Evolutionary conservation across 2,888 invertebrate species (phyloP), one percentile per base, ranked within the genome.

Genomic region (Synanthedon andrenaeformis): DNA sequence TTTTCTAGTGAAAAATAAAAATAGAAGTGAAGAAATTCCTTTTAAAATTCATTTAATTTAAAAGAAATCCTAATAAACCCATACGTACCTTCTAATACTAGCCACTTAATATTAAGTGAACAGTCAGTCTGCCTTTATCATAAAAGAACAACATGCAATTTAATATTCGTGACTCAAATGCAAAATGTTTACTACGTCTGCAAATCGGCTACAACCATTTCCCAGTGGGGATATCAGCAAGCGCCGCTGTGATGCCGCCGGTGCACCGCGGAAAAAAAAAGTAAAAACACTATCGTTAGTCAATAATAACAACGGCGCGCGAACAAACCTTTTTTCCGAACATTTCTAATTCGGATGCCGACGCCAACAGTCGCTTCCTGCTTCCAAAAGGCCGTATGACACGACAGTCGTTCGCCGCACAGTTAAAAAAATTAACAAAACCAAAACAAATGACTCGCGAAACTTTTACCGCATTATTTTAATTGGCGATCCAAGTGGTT

Each of bases 201-300:
- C 61, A 56, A 54, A 61, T 61, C 63, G 60, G 64, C 66, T 67
- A 62, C 72, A 70, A 63, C 69, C 71, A 76, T 80, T 81, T 73
- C 79, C 76, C 81, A 76, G 85, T 82, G 86, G 85, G 85, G 86
- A 74, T 73, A 69, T 61, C 67, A 53, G 57, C 28, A 28, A 28
- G 28, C 28, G 28, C 3, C 35, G 35, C 10, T 35, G 35, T 35
- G 10, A 35, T 10, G 35, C 35, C 82, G 79, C 77, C 75, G 73
- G 73, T 69, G 69, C 66, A 67, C 63, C 61, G 64, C 74, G 78
- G 76, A 84, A 86, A 85, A 85, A n/a, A 84, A 84, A 85, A 85
- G 79, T 78, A 82, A 82, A 85, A 85, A 79, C 78, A 82, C 70
- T 69, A 72, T 76, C 71, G 74, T 75, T 74, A 79, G 77, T 79